A percentile compares a stretch with the other conserved stretches of the same genome.
Evolutionary conservation across 2,888 invertebrate genomes (phyloP).

Genomic region (Pristionchus entomophagus): DNA sequence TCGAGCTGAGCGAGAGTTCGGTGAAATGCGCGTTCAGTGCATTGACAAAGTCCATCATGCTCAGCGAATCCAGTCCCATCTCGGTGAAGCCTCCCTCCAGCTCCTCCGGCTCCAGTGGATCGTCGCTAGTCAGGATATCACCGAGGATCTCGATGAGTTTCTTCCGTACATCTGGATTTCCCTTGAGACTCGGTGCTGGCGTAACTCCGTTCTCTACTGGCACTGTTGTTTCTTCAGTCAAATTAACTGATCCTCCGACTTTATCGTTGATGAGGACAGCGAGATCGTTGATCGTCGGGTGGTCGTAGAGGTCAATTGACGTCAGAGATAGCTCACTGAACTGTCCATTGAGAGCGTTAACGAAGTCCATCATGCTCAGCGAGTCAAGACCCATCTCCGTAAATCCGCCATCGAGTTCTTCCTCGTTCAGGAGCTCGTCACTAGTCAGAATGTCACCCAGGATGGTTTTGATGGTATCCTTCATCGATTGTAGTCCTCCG

Average conservation of each 20-base stretch:
- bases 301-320: constrained; percentile 63
- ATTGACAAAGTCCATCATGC: constrained; percentile 69
- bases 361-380: constrained; percentile 68
- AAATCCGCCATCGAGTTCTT: constrained; percentile 54
- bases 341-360: constrained; percentile 62
- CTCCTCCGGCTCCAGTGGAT: constrained; percentile 39
- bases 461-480: background rate
- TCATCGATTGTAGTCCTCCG: background rate
- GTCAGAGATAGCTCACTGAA: constrained; percentile 55
- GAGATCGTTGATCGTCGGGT: constrained; percentile 48
- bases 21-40: constrained; percentile 60
- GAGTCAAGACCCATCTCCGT: constrained; percentile 73
- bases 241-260: background rate
- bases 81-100: constrained; percentile 61
- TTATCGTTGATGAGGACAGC: background rate
- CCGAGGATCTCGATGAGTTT: constrained; percentile 14
- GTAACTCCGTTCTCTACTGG: no score
- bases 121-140: constrained; percentile 33
- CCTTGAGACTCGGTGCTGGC: background rate
- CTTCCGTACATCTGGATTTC: background rate
- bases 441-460: constrained; percentile 37
- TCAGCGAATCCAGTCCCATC: constrained; percentile 71
- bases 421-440: constrained; percentile 45
- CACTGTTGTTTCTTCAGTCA: no score
- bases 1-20: constrained; percentile 55